A percentile compares a stretch with the other conserved stretches of the same genome.
Conservation (phyloP, 2,888 invertebrate genomes). For the Diarsia mendica region DNA sequence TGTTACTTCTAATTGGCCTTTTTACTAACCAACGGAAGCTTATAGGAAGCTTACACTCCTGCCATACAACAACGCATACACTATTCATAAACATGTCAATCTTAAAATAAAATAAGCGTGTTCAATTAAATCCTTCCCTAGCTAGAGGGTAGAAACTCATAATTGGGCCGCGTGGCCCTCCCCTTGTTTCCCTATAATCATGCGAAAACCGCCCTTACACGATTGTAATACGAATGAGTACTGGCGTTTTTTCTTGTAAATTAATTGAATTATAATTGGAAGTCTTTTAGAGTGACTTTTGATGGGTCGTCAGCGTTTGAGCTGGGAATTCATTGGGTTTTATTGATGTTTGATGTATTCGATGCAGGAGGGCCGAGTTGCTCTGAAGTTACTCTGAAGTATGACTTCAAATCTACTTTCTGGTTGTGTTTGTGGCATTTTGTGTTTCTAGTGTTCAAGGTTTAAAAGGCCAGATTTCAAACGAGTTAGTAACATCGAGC, state of each 20-base stretch:
- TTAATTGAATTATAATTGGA: constrained; percentile 80
- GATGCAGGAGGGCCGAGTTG: constrained; percentile 2
- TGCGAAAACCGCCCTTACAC: constrained; percentile 61
- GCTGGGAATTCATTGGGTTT: constrained; percentile 44
- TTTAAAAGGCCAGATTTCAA: neutral
- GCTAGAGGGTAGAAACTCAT: constrained; percentile 74
- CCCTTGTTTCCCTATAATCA: constrained; percentile 62
- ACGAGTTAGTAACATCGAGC: no score
- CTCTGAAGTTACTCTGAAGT: neutral
- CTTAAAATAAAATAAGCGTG: constrained; percentile 86
- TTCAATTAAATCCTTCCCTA: constrained; percentile 85
- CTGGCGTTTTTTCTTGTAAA: constrained; percentile 68
- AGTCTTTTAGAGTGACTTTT: constrained; percentile 79
- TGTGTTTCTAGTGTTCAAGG: neutral
- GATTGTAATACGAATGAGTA: constrained; percentile 54
- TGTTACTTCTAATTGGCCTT: neutral
- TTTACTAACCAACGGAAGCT: neutral
- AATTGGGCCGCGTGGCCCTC: constrained; percentile 85
- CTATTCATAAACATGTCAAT: constrained; percentile 78
- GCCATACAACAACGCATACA: constrained; percentile 19
- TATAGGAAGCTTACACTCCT: neutral
- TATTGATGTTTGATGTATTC: constrained; percentile 24
- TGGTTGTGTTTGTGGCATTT: neutral
- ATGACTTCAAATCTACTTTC: constrained; percentile 12
- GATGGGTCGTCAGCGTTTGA: constrained; percentile 61